Evolutionary conservation across 2,797 vertebrate genomes (phyloP), one percentile per base, ranked within the genome.

Genomic region (Diglossa cyanea): DNA sequence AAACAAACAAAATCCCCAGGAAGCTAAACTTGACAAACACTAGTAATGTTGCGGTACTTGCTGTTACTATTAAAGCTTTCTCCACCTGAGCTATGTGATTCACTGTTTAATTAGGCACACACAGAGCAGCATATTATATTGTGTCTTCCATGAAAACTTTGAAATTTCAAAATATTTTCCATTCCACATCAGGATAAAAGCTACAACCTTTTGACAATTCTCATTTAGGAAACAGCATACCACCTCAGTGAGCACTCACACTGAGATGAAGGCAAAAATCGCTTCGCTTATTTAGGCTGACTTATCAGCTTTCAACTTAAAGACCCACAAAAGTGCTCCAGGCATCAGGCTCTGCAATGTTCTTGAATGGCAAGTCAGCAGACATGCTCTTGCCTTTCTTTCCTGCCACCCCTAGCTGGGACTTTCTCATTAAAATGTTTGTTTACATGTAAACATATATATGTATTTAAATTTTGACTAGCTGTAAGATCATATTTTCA

Each of bases 1-100:
- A 96, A 95, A 80, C 88, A 95, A 93, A 88, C 82, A 95, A 93
- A 90, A 94, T 74, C 85, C 50, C 68, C 82, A 70, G 79, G 82
- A 94, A 96, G 50, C 16, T 95, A 90, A 88, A 95, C 82, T 62
- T 91, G 88, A 96, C 79, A 77, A 94, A 92, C 47, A 57, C 28
- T 65, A 72, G 65, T 58, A 90, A 74, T 72, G 86, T 88, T 68
- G 50, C 39, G 55, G 61, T 63, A 51, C 26, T 86, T 94, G 39
- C 55, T 94, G 79, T 87, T 91, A 93, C 87, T 95, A 90, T 86
- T 93, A 88, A 94, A 94, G 37, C 13, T 85, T 94, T 89, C 55
- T 91, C 33, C 62, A 93, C 75, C 65, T 91, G 72, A 74, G 35
- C 71, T 92, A 55, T 57, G 65, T 87, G 63, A 81, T 89, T 89